Conservation (phyloP, 2,797 vertebrate species). For the Distichodus sexfasciatus region DNA sequence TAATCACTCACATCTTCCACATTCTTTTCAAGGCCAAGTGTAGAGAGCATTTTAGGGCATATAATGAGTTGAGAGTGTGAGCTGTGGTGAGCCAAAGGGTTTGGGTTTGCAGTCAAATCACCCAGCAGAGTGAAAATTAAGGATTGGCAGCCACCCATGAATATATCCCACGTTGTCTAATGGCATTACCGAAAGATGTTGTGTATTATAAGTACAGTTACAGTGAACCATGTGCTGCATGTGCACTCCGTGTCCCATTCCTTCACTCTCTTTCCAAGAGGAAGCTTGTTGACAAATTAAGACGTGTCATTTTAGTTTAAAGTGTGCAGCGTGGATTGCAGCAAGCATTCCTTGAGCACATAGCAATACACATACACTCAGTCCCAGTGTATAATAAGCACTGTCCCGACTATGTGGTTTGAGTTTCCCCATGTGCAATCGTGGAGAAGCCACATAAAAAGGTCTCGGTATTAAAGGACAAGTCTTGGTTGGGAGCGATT, state of each 20-base stretch:
- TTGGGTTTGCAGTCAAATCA: not conserved
- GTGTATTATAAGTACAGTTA: not conserved
- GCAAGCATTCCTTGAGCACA: slow-evolving; percentile 50
- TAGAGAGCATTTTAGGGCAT: not conserved
- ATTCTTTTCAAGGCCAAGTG: not conserved
- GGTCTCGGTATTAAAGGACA: slow-evolving; percentile 82
- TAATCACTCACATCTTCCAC: not conserved
- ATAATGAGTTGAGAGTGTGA: not conserved
- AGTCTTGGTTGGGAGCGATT: slow-evolving; percentile 81
- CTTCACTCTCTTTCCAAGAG: slow-evolving; percentile 53
- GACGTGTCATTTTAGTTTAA: slow-evolving; percentile 66
- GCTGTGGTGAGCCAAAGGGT: not conserved
- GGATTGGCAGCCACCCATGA: not conserved
- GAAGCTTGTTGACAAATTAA: slow-evolving; percentile 72
- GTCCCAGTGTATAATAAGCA: slow-evolving; percentile 76
- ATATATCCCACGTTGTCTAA: not conserved
- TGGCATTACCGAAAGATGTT: not conserved
- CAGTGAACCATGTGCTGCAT: not conserved
- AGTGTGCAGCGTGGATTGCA: slow-evolving; percentile 60
- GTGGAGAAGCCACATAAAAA: slow-evolving; percentile 80
- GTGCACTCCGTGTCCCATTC: slow-evolving; percentile 29
- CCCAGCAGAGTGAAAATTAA: not conserved
- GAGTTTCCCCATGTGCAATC: slow-evolving; percentile 77
- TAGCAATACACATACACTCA: slow-evolving; percentile 52
- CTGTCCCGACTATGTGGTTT: slow-evolving; percentile 74